Conservation (phyloP, 2,113 vertebrate species). For the Camelus bactrianus region DNA sequence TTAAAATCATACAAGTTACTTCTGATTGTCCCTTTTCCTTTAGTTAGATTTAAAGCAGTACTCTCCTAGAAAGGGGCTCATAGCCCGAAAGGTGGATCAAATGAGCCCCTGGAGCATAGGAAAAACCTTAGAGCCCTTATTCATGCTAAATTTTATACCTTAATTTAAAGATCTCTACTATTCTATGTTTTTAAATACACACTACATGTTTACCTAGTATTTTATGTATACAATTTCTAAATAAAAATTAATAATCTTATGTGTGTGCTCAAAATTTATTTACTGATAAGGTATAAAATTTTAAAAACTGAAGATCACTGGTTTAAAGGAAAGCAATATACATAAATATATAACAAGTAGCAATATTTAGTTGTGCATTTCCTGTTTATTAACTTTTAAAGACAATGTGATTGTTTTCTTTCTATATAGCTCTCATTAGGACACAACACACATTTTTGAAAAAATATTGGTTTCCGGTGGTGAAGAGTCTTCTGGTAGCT, state of each 20-base stretch:
- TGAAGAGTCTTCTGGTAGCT: conserved; percentile 92
- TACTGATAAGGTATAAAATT: background rate
- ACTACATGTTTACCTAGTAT: background rate
- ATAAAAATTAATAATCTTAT: background rate
- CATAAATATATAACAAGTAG: background rate
- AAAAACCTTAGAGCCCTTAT: background rate
- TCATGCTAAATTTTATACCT: background rate
- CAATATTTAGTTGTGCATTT: background rate
- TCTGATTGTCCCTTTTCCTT: background rate
- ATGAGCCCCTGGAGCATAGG: background rate
- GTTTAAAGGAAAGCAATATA: background rate
- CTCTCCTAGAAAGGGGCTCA: background rate
- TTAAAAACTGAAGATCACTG: background rate
- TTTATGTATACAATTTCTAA: background rate
- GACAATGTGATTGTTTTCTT: background rate
- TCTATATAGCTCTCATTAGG: conserved; percentile 83
- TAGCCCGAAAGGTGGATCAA: rapidly evolving
- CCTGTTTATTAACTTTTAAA: conserved; percentile 24
- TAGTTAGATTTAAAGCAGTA: background rate
- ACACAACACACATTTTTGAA: conserved; percentile 91
- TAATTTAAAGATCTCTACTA: background rate
- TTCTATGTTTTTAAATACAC: background rate
- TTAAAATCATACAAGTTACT: background rate
- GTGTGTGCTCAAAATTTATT: background rate
- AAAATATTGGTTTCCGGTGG: conserved; percentile 81